These are phyloP conservation scores for Bugula neritina DNA, from an alignment of 2,888 invertebrate genomes.

Conservation along the genomic window DNA sequence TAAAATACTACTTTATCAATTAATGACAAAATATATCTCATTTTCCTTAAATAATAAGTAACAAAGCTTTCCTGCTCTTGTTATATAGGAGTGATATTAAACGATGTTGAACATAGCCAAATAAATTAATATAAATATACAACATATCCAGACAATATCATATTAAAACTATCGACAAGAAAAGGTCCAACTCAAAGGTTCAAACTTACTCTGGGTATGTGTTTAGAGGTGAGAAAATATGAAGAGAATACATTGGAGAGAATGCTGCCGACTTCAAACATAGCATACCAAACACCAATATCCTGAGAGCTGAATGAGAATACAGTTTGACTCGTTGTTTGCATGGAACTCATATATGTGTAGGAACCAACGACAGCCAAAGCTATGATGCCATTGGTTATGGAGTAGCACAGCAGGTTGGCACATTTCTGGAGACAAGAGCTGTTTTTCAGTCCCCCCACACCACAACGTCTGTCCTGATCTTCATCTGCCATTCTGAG, in stretches of 20 bases:
- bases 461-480: neutral
- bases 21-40: too few species aligned
- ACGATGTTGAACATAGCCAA: too few species aligned
- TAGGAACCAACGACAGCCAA: constrained; percentile 4
- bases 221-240: constrained; percentile 4
- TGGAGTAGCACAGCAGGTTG: neutral
- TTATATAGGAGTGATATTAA: too few species aligned
- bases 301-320: constrained; percentile 10
- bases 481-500: constrained; percentile 1
- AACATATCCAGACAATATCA: too few species aligned
- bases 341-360: constrained; percentile 11
- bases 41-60: too few species aligned
- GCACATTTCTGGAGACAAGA: constrained; percentile 4
- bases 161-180: too few species aligned
- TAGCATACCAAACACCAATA: constrained; percentile 14
- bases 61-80: too few species aligned
- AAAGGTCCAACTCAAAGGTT: too few species aligned
- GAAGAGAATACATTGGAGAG: constrained; percentile 11
- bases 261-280: constrained; percentile 21
- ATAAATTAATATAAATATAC: too few species aligned
- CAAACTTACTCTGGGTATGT: neutral
- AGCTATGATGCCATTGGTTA: neutral
- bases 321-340: constrained; percentile 8
- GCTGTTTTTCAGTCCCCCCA: neutral
- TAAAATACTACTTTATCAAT: too few species aligned